Evolutionary conservation across 2,888 invertebrate species (phyloP), one percentile per base, ranked within the genome.

Genomic region (Drosophila birchii): DNA sequence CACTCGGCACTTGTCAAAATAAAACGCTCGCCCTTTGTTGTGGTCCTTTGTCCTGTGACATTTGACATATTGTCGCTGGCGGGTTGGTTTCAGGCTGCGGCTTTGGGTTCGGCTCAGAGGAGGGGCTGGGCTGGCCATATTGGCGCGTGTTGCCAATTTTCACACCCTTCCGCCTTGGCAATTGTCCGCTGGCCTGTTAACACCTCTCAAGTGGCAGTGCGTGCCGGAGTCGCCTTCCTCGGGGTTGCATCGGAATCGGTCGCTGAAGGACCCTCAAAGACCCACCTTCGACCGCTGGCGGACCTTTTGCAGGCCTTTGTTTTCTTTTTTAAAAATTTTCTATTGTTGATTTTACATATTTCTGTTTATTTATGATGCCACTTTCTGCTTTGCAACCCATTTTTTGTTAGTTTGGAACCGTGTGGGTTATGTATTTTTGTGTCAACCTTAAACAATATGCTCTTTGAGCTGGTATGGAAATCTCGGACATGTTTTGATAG

Each of bases 1-100:
- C 78, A 84, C 83, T 80, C 79, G 91, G 75, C 91, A 92, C 92
- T 92, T 92, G 92, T 92, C 92, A 92, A 91, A 92, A 92, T 86
- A 91, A 79, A 86, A 81, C 81, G 78, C 72, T 75, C 53, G 56
- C 71, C 67, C 55, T 57, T 64, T 54, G 58, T 69, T 78, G 71
- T 67, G 57, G 56, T 68, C 56, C 76, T 79, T 78, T 79, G 78
- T 81, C 53, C 84, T 86, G 79, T 86, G 86, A 90, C 90, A 81
- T 90, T 90, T 90, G 91, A 89, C 91, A 91, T 91, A 91, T 91
- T 91, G 91, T 85, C 80, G 74, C 72, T 77, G 75, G 81, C 80
- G 26, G 23, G 45, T 45, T 76, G 78, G 83, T 70, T 62, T 74
- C 77, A 51, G 54, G 32, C 49, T 51, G 49, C 41, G 58, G 73